Conservation (phyloP, 2,797 vertebrate genomes). For the Pantherophis vulpinus region DNA sequence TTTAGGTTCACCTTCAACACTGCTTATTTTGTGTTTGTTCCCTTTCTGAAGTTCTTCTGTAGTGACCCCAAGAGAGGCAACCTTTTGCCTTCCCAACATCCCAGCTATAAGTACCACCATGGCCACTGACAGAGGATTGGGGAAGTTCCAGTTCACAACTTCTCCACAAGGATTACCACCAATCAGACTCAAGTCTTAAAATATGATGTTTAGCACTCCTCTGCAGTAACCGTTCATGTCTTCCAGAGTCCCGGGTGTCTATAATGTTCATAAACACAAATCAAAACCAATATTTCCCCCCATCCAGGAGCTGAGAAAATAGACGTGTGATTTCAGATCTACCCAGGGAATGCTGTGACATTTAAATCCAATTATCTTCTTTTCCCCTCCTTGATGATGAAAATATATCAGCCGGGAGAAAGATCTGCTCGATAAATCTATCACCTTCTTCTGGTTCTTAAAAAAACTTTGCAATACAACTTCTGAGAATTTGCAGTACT, state of each 20-base stretch:
- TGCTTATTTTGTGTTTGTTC: not conserved
- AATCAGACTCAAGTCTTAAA: not conserved
- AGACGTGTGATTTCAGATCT: constrained; percentile 66
- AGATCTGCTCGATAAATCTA: constrained; percentile 65
- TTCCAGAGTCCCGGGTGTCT: constrained; percentile 60
- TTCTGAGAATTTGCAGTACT: constrained; percentile 6
- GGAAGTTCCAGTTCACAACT: not conserved
- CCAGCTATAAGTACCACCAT: not conserved
- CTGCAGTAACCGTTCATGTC: constrained; percentile 41
- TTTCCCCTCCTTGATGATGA: constrained; percentile 69
- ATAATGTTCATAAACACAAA: constrained; percentile 64
- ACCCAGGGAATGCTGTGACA: constrained; percentile 75
- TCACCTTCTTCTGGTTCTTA: constrained; percentile 46
- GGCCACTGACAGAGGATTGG: not conserved
- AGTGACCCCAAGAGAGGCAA: not conserved
- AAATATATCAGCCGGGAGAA: constrained; percentile 58
- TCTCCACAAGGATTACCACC: not conserved
- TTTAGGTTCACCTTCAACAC: not conserved
- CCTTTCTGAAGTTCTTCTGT: not conserved
- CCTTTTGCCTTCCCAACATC: not conserved
- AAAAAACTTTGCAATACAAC: constrained; percentile 38
- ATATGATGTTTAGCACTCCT: constrained; percentile 26
- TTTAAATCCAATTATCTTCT: constrained; percentile 82
- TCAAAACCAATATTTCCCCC: not conserved
- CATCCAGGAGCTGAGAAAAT: constrained; percentile 60